phyloP scores from a whole-genome alignment of 2,797 vertebrate genomes.

The Eremophila alpestris region DNA sequence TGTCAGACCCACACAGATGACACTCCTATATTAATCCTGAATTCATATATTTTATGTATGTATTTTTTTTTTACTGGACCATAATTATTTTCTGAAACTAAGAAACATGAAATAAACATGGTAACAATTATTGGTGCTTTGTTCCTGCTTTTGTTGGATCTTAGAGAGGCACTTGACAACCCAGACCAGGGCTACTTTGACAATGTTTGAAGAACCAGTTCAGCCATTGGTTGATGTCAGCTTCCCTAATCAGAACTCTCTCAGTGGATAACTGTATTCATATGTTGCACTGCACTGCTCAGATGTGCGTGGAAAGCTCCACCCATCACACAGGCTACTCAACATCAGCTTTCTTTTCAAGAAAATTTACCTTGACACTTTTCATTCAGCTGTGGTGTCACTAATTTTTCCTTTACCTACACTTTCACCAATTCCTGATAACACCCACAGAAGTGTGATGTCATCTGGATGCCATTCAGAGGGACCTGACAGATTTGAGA shows the following conservation, averaged over 20 bases:
- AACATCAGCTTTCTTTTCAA: not conserved
- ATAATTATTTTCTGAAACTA: constrained; percentile 42
- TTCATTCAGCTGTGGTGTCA: not conserved
- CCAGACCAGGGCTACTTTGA: constrained; percentile 30
- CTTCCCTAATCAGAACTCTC: constrained; percentile 36
- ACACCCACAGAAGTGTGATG: rapidly evolving
- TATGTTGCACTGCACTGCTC: not conserved
- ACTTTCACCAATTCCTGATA: not conserved
- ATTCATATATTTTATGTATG: not conserved
- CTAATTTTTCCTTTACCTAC: not conserved
- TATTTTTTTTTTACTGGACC: not conserved
- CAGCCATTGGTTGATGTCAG: constrained; percentile 62
- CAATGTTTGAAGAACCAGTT: constrained; percentile 65
- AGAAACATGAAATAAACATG: constrained; percentile 61
- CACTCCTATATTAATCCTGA: not conserved
- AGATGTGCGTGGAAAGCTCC: not conserved
- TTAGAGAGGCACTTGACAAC: constrained; percentile 36
- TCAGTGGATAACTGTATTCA: constrained; percentile 30
- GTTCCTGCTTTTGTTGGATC: constrained; percentile 66
- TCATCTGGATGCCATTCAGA: not conserved
- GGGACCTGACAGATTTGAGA: not conserved
- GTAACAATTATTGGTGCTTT: constrained; percentile 63
- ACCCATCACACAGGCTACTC: not conserved
- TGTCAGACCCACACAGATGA: not conserved
- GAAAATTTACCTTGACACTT: not conserved